These are phyloP conservation scores for Axea sp. DNA, from an alignment of 2,888 invertebrate species.

Conservation along the genomic window DNA sequence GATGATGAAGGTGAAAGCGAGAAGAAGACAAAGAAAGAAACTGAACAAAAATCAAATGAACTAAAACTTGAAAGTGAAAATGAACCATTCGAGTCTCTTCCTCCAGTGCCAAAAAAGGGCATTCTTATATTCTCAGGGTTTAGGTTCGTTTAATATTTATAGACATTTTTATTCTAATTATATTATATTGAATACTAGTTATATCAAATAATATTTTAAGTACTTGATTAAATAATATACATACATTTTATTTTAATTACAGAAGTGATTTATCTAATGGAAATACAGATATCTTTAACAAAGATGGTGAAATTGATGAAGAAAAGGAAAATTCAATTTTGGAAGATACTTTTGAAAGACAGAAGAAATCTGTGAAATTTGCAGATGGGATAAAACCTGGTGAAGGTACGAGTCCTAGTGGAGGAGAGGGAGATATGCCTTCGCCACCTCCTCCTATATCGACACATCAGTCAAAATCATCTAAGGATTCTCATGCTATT, in stretches of 20 bases:
- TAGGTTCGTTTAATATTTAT: slow-evolving; percentile 78
- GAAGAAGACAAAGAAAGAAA: slow-evolving; percentile 43
- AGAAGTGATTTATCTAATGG: slow-evolving; percentile 74
- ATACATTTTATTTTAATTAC: too few species aligned
- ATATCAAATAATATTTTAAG: too few species aligned
- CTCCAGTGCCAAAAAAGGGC: slow-evolving; percentile 81
- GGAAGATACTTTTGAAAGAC: slow-evolving; percentile 63
- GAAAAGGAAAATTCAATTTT: slow-evolving; percentile 63
- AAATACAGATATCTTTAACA: slow-evolving; percentile 64
- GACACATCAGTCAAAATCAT: slow-evolving; percentile 16
- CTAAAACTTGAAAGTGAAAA: slow-evolving; percentile 62
- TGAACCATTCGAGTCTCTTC: slow-evolving; percentile 68
- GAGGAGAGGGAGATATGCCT: slow-evolving; percentile 82
- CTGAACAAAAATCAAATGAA: slow-evolving; percentile 43
- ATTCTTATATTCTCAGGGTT: slow-evolving; percentile 81
- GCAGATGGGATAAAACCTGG: slow-evolving; percentile 83
- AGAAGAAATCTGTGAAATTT: slow-evolving; percentile 81
- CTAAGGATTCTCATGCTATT: slow-evolving; percentile 62
- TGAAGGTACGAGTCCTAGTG: slow-evolving; percentile 82
- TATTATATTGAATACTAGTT: too few species aligned
- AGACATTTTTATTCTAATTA: too few species aligned
- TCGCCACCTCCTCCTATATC: slow-evolving; percentile 82
- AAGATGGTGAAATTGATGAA: slow-evolving; percentile 63
- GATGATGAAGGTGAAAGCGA: slow-evolving; percentile 51
- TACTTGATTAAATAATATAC: neutral